Evolutionary conservation across 2,113 vertebrate genomes (phyloP).

Genomic region (Chaetodon auriga): DNA sequence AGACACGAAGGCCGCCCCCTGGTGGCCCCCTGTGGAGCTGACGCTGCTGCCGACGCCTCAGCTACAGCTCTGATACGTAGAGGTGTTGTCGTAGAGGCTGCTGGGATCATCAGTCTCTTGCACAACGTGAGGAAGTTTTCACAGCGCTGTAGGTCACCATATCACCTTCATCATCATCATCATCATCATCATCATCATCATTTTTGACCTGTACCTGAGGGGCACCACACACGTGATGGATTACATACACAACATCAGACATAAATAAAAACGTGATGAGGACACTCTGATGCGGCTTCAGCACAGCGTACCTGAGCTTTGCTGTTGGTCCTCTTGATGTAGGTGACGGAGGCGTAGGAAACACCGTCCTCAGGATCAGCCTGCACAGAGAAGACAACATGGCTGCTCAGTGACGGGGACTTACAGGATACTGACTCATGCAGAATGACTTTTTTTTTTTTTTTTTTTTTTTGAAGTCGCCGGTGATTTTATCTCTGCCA

Average conservation of each 20-base stretch:
- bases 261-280: too few species aligned
- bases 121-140: background rate
- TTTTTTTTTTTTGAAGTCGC: background rate
- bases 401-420: background rate
- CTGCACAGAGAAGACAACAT: background rate
- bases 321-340: background rate
- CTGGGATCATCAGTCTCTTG: background rate
- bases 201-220: background rate
- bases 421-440: background rate
- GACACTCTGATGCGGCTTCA: too few species aligned
- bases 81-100: background rate
- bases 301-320: background rate
- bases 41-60: too few species aligned
- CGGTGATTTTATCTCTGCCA: background rate
- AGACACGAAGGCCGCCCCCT: too few species aligned
- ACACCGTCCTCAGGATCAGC: conserved; percentile 11
- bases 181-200: background rate
- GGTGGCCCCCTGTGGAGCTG: too few species aligned
- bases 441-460: too few species aligned
- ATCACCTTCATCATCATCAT: background rate
- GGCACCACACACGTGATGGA: too few species aligned
- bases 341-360: conserved; percentile 25
- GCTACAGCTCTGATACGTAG: too few species aligned
- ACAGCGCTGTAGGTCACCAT: conserved; percentile 45
- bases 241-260: too few species aligned